Percentiles rank a stretch among this genome's conserved stretches.
These are phyloP conservation scores for Pangasius mekongensis DNA, from an alignment of 2,797 vertebrate genomes.

Conservation along the genomic window DNA sequence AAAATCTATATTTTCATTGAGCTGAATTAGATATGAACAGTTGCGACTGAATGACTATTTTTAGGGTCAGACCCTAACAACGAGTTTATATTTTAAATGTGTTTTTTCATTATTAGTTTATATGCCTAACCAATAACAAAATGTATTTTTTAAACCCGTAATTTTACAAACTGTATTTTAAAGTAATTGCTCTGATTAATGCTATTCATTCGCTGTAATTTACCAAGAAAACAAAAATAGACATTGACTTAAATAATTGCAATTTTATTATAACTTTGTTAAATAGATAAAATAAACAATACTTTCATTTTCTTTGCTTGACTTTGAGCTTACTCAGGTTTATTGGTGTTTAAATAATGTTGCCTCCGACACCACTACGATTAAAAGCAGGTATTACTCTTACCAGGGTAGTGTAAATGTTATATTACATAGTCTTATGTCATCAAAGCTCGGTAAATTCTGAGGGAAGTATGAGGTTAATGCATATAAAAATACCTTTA, in stretches of 20 bases:
- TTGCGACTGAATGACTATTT: not conserved
- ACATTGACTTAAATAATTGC: not conserved
- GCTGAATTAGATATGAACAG: not conserved
- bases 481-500: not conserved
- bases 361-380: not conserved
- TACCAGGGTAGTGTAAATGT: not conserved
- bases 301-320: not conserved
- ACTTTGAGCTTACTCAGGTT: not conserved
- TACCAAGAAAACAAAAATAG: not conserved
- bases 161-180: too few species aligned
- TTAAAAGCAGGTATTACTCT: not conserved
- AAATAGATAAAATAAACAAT: not conserved
- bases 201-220: not conserved
- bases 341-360: not conserved
- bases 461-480: not conserved
- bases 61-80: not conserved
- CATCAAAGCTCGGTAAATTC: not conserved
- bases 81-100: not conserved
- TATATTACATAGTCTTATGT: not conserved
- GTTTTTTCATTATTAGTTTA: not conserved
- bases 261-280: not conserved
- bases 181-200: not conserved
- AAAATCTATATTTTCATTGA: not conserved
- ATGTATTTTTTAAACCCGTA: not conserved
- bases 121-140: not conserved